Base-by-base conservation (phyloP, 2,888 invertebrate genomes). In the Marasmarcha lunaedactyla region DNA sequence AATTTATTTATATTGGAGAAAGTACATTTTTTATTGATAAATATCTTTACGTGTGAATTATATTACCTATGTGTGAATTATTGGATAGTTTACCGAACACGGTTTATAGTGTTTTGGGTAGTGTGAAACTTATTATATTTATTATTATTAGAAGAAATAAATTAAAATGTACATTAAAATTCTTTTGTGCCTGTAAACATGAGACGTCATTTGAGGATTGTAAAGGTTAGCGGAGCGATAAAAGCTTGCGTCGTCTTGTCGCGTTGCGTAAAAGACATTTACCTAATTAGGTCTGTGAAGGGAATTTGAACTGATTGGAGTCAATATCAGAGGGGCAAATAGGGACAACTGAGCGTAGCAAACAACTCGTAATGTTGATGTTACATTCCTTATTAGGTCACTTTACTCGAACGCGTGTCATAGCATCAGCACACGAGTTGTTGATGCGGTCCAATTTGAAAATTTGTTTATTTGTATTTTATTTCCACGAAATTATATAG, bases 371-470 rank as follows among this genome's bases (percentile, higher is more conserved):
- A 59, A 56, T 55, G 64, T 62, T 68, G 68, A 71, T 71, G 55
- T 55, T 54, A 50, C 52, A 51, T 51, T 53, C 51, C 51, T 65
- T 69, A 71, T 63, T 74, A 50, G 77, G 72, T 71, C 74, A 68
- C 50, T n/a, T n/a, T 54, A 58, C 54, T 55, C 57, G 54, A 30
- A 30, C 14, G 10, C 10, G 9, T 62, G 68, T 59, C 65, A 71
- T n/a, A n/a, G n/a, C n/a, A n/a, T 60, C 49, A 57, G 65, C 69
- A 63, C 63, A 5, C 20, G 52, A 52, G 54, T 53, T 57, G 56
- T 63, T 51, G 49, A 47, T 48, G 7, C 20, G 20, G 20, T 7
- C 3, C 3, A 20, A 20, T 20, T 3, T 20, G 7, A 20, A 20
- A 20, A 20, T 20, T 3, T 20, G 20, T 7, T 20, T 7, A 20